Evolutionary conservation across 2,797 vertebrate species (phyloP).

Genomic region (Echiichthys vipera): DNA sequence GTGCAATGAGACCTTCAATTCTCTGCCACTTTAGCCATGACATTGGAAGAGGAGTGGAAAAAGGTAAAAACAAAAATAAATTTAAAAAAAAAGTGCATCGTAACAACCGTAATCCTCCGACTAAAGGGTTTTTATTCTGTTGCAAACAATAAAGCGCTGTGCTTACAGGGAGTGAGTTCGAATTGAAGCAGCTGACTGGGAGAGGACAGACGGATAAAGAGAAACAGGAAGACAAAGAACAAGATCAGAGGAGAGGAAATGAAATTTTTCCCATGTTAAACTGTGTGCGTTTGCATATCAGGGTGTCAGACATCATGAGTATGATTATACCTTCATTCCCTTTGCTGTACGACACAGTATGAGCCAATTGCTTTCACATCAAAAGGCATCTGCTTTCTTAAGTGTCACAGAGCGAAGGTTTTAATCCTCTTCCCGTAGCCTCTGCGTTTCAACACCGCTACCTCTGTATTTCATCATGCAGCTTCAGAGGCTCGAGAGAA

Average conservation of each 20-base stretch:
- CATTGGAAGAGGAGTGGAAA: slow-evolving; percentile 22
- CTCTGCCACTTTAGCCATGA: slow-evolving; percentile 34
- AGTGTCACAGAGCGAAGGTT: slow-evolving; percentile 54
- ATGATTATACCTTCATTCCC: slow-evolving; percentile 42
- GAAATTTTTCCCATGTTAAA: slow-evolving; percentile 31
- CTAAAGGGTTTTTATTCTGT: slow-evolving; percentile 44
- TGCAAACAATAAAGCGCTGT: slow-evolving; percentile 38
- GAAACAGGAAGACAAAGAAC: background rate
- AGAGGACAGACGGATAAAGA: slow-evolving; percentile 13
- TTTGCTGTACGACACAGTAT: slow-evolving; percentile 20
- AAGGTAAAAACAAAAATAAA: slow-evolving; percentile 2
- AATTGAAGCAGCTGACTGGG: slow-evolving; percentile 7
- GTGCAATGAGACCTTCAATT: slow-evolving; percentile 53
- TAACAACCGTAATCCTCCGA: slow-evolving; percentile 38
- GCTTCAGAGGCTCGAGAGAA: slow-evolving; percentile 53
- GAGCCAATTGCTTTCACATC: slow-evolving; percentile 63
- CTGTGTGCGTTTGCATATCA: slow-evolving; percentile 44
- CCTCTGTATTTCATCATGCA: slow-evolving; percentile 70
- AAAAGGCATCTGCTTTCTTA: slow-evolving; percentile 56
- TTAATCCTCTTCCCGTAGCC: slow-evolving; percentile 56
- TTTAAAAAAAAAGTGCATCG: slow-evolving; percentile 22
- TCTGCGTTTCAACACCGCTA: slow-evolving; percentile 36
- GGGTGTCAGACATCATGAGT: slow-evolving; percentile 41
- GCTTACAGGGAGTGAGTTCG: slow-evolving; percentile 4
- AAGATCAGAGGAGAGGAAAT: slow-evolving; percentile 45